Percentiles rank a stretch among this genome's conserved stretches.
Conservation (phyloP, 1,140 invertebrate genomes). For the Phymorhynchus buccinoides region DNA sequence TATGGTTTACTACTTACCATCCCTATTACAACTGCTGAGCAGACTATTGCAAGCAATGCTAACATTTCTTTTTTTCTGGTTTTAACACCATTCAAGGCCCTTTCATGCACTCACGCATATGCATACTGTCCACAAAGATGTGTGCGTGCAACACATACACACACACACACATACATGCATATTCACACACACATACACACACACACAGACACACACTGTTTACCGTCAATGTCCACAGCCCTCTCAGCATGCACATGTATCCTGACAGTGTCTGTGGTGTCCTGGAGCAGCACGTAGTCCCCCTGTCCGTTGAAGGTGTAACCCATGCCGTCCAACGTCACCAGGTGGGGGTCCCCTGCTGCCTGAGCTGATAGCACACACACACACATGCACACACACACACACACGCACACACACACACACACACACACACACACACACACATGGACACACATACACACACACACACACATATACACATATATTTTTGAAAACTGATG, state of each 20-base stretch:
- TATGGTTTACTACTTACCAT: no score
- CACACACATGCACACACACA: background rate
- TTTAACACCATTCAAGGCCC: no score
- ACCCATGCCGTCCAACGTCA: slow-evolving; percentile 90
- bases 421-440: background rate
- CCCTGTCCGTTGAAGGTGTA: slow-evolving; percentile 98
- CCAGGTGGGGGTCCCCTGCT: slow-evolving; percentile 95
- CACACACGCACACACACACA: background rate
- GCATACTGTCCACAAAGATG: no score
- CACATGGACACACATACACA: background rate
- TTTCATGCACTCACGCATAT: no score
- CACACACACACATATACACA: background rate
- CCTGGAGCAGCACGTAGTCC: slow-evolving; percentile 83
- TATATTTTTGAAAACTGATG: no score
- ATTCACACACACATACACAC: background rate
- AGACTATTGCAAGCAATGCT: no score
- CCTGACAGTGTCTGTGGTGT: slow-evolving; percentile 47
- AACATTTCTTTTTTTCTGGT: no score
- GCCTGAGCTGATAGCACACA: slow-evolving; percentile 78
- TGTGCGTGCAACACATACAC: background rate
- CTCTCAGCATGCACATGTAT: slow-evolving; percentile 61
- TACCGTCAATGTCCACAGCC: slow-evolving; percentile 60
- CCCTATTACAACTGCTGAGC: no score
- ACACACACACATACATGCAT: background rate
- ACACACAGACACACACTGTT: background rate